Conservation (phyloP, 2,113 vertebrate species). For the Phasianus colchicus region DNA sequence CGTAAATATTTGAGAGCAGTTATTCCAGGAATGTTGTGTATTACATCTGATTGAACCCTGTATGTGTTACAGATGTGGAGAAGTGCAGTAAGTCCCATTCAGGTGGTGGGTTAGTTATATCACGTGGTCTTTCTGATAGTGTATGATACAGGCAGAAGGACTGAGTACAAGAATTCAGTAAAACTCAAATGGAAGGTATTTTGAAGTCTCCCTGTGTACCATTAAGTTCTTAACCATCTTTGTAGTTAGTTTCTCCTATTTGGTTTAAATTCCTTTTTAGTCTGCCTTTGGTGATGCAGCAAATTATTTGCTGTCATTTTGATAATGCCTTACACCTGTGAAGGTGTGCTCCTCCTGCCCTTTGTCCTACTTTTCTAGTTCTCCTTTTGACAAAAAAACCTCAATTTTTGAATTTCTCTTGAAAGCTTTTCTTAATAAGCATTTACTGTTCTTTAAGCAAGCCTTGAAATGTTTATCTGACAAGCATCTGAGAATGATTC, state of each 20-base stretch:
- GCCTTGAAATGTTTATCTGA: neutral
- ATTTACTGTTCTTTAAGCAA: neutral
- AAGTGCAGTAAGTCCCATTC: neutral
- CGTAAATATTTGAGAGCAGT: neutral
- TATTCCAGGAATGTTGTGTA: neutral
- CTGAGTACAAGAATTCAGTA: neutral
- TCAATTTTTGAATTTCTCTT: neutral
- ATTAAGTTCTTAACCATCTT: neutral
- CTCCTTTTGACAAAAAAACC: neutral
- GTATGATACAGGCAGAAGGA: neutral
- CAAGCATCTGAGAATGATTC: neutral
- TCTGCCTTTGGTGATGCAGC: neutral
- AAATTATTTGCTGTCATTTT: neutral
- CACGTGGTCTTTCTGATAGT: neutral
- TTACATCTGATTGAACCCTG: accelerated
- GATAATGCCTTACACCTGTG: neutral
- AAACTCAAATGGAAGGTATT: neutral
- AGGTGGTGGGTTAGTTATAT: neutral
- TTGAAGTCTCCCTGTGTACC: neutral
- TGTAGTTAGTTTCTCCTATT: neutral
- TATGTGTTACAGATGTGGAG: neutral
- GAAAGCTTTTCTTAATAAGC: neutral
- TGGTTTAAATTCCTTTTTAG: neutral
- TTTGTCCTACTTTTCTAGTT: neutral
- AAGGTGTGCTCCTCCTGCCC: neutral